Evolutionary conservation across 2,797 vertebrate genomes (phyloP), one percentile per base, ranked within the genome.

Genomic region (Aselliscus stoliczkanus): DNA sequence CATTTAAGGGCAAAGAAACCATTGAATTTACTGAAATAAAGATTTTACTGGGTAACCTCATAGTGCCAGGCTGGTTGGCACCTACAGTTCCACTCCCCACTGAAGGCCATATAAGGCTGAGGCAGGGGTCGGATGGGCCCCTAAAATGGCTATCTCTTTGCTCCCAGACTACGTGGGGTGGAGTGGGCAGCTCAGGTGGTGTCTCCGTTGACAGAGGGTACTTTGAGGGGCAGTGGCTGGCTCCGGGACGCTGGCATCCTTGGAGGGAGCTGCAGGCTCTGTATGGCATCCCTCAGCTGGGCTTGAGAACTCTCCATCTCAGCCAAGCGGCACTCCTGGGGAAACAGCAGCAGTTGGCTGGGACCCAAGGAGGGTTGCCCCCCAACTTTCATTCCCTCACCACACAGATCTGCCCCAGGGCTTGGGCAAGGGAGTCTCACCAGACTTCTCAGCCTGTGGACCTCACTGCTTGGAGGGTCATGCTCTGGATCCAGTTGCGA

Each of bases 261-360:
- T 31, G 93, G 56, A 34, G 29, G 73, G 50, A 86, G 80, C 60
- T 96, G 95, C 20, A 97, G 95, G 72, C 34, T 86, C 65, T 94
- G 88, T 50, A 97, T 21, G 9, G 56, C 34, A 23, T 95, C 93
- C 52, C 79, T 93, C 85, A 98, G 95, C 72, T 98, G 96, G 4
- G 10, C 50, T 17, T 97, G 97, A 88, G 97, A 92, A 47, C 18
- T 47, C 84, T 98, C 97, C 94, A 98, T 93, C 3, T 50, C 94
- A 29, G 21, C 60, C 83, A 98, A 83, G n/a, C 97, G 97, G 15
- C 5, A 39, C 75, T 98, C 98, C 98, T 98, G 94, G 7, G 0
- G 34, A 90, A 80, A 65, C 47, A 50, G 80, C 2, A 9, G 64
- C 21, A 15, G 18, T 84, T 80, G 67, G 56, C 29, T 82, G 39